phyloP scores from a whole-genome alignment of 2,113 vertebrate genomes.

The Taurulus bubalis region DNA sequence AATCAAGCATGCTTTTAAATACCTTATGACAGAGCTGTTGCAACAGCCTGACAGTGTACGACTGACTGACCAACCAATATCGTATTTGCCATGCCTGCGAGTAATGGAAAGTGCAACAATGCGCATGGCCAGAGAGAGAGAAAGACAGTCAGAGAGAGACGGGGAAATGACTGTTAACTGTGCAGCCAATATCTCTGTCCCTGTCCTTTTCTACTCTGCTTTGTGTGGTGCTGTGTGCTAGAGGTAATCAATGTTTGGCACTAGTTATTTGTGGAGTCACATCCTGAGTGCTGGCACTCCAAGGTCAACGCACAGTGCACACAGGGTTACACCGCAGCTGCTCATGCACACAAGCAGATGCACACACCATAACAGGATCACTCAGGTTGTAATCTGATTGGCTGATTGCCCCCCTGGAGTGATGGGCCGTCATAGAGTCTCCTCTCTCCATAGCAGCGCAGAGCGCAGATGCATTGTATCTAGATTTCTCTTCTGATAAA shows the following conservation, averaged over 20 bases:
- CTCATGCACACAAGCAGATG: conserved; percentile 50
- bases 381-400: conserved; percentile 44
- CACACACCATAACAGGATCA: conserved; percentile 36
- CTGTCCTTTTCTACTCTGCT: conserved; percentile 60
- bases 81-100: conserved; percentile 69
- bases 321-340: conserved; percentile 59
- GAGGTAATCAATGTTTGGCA: conserved; percentile 78
- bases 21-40: conserved; percentile 38
- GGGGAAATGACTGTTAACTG: conserved; percentile 61
- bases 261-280: conserved; percentile 76
- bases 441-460: conserved; percentile 3
- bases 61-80: conserved; percentile 57
- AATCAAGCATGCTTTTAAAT: conserved; percentile 43
- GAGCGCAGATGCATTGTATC: conserved; percentile 1
- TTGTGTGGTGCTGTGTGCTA: conserved; percentile 62
- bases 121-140: conserved; percentile 45
- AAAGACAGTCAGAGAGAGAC: conserved; percentile 47
- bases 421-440: conserved; percentile 12
- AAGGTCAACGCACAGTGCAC: conserved; percentile 75
- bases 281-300: conserved; percentile 75
- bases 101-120: conserved; percentile 77
- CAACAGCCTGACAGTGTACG: conserved; percentile 36
- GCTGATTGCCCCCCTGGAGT: conserved; percentile 36
- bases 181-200: conserved; percentile 71
- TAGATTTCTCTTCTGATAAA: conserved; percentile 23